Evolutionary conservation across 35 echinoderm and acorn worm genomes (phyloP), one percentile per base, ranked within the genome.

Genomic region (Ophioderma brevispina): DNA sequence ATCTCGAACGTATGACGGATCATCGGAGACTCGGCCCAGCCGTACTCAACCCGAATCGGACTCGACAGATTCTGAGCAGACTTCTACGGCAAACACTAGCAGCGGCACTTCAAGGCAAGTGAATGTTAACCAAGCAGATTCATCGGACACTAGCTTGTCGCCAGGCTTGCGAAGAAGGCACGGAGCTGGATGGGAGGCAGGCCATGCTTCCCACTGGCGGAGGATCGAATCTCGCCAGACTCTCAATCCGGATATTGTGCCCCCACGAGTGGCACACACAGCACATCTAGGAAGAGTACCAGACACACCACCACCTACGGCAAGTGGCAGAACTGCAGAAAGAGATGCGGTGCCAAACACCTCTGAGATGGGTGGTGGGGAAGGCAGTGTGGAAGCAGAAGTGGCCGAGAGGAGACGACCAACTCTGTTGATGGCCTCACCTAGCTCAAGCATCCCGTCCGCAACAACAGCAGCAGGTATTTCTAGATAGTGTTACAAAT

Each of bases 231-330:
- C 59, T 30, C 28, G 17, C 23, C 28, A 18, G 23, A 8, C 41
- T 46, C 5, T 46, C 41, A 46, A 46, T 46, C 41, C 41, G 17
- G 41, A 46, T 8, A 46, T 46, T 17, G 17, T 46, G 17, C 59
- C 59, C 23, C 1, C 28, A 1, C 5, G 17, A 13, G 15, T 25
- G 33, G 83, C 83, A 0, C 63, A 59, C 37, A 70, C 55, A 35
- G 83, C 83, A 30, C 83, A 85, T 85, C 34, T 85, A 21, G 83
- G 83, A 35, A 85, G 46, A 59, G 63, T 85, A 33, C 83, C 83
- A 17, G 31, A 63, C 28, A 85, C 83, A 37, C 49, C 83, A 14
- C 83, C 83, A 63, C 83, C 83, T 34, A 70, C 59, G 3, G 15
- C 59, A 15, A 30, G 28, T 18, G 28, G 3, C 10, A 30, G 59